phyloP scores from a whole-genome alignment of 2,888 invertebrate genomes.

The Diadromus collaris region DNA sequence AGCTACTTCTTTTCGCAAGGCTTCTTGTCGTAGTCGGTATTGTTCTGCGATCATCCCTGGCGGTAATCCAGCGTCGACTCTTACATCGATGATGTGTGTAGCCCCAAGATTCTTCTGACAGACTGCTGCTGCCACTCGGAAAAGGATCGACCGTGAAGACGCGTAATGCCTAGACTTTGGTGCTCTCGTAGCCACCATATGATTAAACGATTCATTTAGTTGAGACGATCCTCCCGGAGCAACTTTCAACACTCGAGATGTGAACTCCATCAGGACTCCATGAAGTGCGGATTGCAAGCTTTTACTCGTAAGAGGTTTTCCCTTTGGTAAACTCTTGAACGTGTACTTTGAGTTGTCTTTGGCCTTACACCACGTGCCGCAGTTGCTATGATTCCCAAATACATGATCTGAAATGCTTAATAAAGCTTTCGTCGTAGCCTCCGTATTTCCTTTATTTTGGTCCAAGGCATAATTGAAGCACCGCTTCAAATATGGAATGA shows the following conservation, averaged over 20 bases:
- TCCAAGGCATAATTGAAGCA: conserved; percentile 34
- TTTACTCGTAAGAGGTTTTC: conserved; percentile 23
- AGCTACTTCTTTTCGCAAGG: background rate
- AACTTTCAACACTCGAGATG: conserved; percentile 24
- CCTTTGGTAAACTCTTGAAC: conserved; percentile 29
- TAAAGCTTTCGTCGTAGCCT: conserved; percentile 16
- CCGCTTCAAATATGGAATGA: conserved; percentile 12
- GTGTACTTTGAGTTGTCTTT: conserved; percentile 27
- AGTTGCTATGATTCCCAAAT: conserved; percentile 36
- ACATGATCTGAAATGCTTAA: conserved; percentile 44
- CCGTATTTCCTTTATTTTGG: conserved; percentile 27
- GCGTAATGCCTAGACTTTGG: conserved; percentile 36
- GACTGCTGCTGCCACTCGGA: conserved; percentile 34
- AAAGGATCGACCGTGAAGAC: conserved; percentile 22
- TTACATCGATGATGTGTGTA: conserved; percentile 1
- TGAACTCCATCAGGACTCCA: conserved; percentile 17
- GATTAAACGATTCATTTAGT: conserved; percentile 34
- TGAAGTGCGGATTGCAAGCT: conserved; percentile 24
- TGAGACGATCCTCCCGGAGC: conserved; percentile 36
- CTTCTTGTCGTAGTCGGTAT: background rate
- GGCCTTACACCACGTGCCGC: conserved; percentile 28
- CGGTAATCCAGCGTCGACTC: conserved; percentile 1
- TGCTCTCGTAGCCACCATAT: conserved; percentile 34
- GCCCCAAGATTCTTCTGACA: conserved; percentile 39
- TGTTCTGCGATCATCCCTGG: background rate